Conservation (phyloP, 2,797 vertebrate species). For the Coendou prehensilis region DNA sequence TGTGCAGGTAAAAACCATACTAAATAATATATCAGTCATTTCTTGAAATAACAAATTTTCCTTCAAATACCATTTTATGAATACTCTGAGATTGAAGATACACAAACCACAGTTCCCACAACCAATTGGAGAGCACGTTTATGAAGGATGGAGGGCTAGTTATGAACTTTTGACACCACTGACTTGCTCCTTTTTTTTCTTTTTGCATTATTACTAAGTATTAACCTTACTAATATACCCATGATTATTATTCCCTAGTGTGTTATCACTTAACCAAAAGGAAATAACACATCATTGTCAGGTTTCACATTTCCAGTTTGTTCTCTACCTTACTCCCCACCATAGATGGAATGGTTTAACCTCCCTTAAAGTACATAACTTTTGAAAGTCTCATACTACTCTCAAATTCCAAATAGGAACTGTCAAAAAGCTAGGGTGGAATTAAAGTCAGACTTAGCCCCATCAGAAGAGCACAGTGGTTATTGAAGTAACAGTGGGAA, state of each 20-base stretch:
- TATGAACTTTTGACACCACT: constrained; percentile 76
- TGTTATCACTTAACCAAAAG: constrained; percentile 67
- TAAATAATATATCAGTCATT: constrained; percentile 66
- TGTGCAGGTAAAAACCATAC: constrained; percentile 20
- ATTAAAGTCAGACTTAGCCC: neutral
- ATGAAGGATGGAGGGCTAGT: constrained; percentile 71
- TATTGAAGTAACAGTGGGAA: neutral
- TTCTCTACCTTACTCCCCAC: neutral
- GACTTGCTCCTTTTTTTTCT: constrained; percentile 58
- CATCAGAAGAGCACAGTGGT: neutral
- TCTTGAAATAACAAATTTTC: constrained; percentile 83
- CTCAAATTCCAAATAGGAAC: neutral
- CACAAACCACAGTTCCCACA: constrained; percentile 83
- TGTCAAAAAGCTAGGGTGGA: neutral
- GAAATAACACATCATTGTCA: constrained; percentile 68
- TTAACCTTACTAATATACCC: constrained; percentile 77
- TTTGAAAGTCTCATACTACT: neutral
- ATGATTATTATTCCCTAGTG: constrained; percentile 73
- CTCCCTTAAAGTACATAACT: constrained; percentile 9
- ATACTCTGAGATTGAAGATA: constrained; percentile 82
- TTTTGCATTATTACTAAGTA: constrained; percentile 74
- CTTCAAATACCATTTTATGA: constrained; percentile 84
- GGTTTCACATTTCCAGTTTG: neutral
- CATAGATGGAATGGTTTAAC: neutral
- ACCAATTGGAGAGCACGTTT: constrained; percentile 78